These are phyloP conservation scores for Conus canariensis DNA, from an alignment of 2,888 invertebrate genomes.

Conservation along the genomic window DNA sequence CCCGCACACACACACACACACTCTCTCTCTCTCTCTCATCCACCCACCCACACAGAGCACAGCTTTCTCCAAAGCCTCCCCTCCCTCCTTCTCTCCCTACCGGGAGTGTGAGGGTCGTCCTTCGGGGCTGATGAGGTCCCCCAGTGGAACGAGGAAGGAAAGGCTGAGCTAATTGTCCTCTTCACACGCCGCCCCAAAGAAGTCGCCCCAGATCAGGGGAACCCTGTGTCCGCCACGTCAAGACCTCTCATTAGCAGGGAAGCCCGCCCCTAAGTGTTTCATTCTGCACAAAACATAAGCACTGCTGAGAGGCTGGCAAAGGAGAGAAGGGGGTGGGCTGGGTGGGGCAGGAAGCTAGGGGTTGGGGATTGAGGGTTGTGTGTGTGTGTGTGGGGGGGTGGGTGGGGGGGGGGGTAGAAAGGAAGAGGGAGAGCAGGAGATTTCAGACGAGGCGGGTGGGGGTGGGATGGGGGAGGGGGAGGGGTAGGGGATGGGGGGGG, in stretches of 20 bases:
- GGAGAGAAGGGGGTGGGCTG: not conserved
- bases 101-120: not conserved
- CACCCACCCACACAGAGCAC: not conserved
- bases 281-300: not conserved
- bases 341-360: not conserved
- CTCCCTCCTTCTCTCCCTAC: not conserved
- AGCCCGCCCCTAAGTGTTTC: not conserved
- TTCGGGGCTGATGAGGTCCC: not conserved
- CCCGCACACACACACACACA: not conserved
- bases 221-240: not conserved
- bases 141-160: not conserved
- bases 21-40: not conserved
- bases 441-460: no score
- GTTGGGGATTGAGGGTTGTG: no score
- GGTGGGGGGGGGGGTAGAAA: not conserved
- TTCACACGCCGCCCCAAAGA: not conserved
- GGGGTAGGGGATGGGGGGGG: not conserved
- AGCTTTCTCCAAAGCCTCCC: not conserved
- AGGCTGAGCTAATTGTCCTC: not conserved
- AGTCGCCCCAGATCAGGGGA: not conserved
- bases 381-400: no score
- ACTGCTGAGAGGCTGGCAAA: not conserved
- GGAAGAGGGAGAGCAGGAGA: not conserved
- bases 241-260: not conserved
- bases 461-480: no score